Evolutionary conservation across 2,113 vertebrate genomes (phyloP), one percentile per base, ranked within the genome.

Genomic region (Grammomys surdaster): DNA sequence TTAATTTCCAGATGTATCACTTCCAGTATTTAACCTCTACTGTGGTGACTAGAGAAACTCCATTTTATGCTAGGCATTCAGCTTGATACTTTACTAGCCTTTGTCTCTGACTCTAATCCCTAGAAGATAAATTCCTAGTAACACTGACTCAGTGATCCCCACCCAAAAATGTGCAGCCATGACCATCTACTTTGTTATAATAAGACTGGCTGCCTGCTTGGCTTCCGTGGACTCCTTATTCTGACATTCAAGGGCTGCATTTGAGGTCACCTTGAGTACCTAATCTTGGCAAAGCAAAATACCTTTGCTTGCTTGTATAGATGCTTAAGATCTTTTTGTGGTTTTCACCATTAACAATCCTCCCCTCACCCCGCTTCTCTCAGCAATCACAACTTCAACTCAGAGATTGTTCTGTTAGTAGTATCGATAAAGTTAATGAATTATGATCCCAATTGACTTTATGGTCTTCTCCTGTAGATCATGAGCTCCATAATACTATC

Each of bases 1-100:
- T 60, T 94, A 20, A 91, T 91, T 93, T 95, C 33, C 67, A 92
- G 31, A 63, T 40, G 54, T 67, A 63, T 58, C 20, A 65, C 80
- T 88, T 96, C 69, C 63, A 85, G 22, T 87, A 10, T 13, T 82
- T 78, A 67, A 17, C 75, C 93, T 65, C n/a, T 87, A 3, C 36
- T 40, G 36, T 40, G 54, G 60, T 36, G 3, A 54, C 36, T 7
- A 82, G n/a, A 54, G 48, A 51, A 80, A 33, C 76, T 78, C 77
- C 77, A 80, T 54, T 36, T 54, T 54, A 40, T 95, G 60, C 58
- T 78, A 84, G 67, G 13, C 12, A 73, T 46, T 89, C 48, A 95
- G 46, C 86, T n/a, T 58, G 19, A 20, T 13, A 58, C 78, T 54
- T 54, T 36, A 81, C 20, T 22, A 58, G 36, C 80, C 80, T 82